Evolutionary conservation across 2,113 vertebrate species (phyloP).

Genomic region (Chionis minor): DNA sequence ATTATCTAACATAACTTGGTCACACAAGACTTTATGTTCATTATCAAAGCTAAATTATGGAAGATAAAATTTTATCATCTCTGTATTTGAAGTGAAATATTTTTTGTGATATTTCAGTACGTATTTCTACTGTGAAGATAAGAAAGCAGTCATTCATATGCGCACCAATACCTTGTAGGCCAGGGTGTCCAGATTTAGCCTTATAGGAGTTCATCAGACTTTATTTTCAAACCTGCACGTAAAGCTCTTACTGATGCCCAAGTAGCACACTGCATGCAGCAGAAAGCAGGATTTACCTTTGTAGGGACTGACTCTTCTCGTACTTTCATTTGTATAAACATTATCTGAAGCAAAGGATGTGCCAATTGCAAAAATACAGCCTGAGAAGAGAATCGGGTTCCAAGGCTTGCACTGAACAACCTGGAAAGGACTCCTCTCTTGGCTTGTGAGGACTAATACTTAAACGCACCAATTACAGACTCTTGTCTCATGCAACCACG

Average conservation of each 20-base stretch:
- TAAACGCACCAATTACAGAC: constrained; percentile 2
- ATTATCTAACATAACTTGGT: not conserved
- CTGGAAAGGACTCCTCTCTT: not conserved
- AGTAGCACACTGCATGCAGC: not conserved
- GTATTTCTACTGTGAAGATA: not conserved
- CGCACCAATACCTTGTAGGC: not conserved
- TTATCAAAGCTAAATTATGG: not conserved
- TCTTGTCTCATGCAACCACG: not conserved
- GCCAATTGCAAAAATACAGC: not conserved
- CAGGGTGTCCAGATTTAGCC: not conserved
- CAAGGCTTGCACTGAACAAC: not conserved
- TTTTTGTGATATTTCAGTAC: not conserved
- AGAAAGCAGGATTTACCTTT: not conserved
- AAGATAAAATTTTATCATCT: not conserved
- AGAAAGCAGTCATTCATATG: not conserved
- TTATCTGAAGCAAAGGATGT: not conserved
- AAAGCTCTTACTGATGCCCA: not conserved
- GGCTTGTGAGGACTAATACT: not conserved
- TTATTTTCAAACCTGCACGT: not conserved
- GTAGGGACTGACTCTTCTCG: not conserved
- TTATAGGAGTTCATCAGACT: not conserved
- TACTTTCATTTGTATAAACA: not conserved
- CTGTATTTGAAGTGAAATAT: not conserved
- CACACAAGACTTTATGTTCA: not conserved
- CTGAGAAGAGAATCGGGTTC: not conserved